These are phyloP conservation scores for Harpalus rufipes DNA, from an alignment of 2,888 invertebrate species.

Conservation along the genomic window DNA sequence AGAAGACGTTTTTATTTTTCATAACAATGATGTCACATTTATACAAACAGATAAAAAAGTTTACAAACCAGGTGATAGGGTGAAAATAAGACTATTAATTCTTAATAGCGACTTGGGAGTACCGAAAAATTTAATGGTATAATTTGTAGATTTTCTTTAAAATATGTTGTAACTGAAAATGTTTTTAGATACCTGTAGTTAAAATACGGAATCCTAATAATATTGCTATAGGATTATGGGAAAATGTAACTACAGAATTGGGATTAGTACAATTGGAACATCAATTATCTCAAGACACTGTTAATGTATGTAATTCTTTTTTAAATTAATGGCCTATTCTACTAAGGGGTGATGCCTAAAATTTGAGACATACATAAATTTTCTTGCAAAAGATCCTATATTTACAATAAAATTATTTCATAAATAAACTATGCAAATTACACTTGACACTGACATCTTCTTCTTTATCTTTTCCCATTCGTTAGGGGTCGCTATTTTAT, in stretches of 20 bases:
- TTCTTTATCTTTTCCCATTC: too few species aligned
- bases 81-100: constrained; percentile 78
- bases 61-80: constrained; percentile 80
- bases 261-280: constrained; percentile 81
- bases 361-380: too few species aligned
- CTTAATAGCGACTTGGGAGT: constrained; percentile 79
- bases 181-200: constrained; percentile 80
- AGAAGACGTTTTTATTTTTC: constrained; percentile 75
- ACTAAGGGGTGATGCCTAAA: too few species aligned
- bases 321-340: too few species aligned
- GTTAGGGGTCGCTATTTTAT: too few species aligned
- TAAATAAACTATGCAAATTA: too few species aligned
- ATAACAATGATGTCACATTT: constrained; percentile 77
- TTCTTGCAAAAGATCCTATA: too few species aligned
- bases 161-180: neutral
- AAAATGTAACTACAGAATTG: constrained; percentile 79
- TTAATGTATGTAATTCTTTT: constrained; percentile 71
- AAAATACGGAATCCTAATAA: constrained; percentile 84
- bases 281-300: constrained; percentile 73
- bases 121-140: constrained; percentile 72
- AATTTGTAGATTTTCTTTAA: neutral
- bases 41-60: constrained; percentile 80
- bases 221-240: constrained; percentile 83
- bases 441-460: too few species aligned
- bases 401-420: too few species aligned